phyloP scores from a whole-genome alignment of 92 coral and sea anemone genomes.

The Blastomussa wellsi region DNA sequence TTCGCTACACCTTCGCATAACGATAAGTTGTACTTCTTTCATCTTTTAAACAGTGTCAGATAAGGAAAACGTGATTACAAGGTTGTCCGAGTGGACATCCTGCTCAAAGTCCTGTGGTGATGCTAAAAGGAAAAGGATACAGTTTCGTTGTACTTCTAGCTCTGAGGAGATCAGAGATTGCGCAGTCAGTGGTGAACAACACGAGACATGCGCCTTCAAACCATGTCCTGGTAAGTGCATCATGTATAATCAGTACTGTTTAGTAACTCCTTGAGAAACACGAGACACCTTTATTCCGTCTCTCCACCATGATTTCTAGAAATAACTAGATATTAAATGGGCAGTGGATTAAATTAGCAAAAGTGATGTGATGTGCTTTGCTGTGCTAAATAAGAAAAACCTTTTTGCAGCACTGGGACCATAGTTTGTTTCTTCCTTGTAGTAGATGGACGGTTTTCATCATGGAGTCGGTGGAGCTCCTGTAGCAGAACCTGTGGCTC shows the following conservation, averaged over 20 bases:
- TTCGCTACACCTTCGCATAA: not conserved
- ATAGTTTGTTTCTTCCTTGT: not conserved
- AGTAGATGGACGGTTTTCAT: constrained; percentile 66
- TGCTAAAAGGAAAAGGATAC: constrained; percentile 17
- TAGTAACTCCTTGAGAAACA: no score
- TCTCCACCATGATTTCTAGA: no score
- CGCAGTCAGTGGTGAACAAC: constrained; percentile 30
- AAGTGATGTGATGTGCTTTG: not conserved
- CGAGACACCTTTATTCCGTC: not conserved
- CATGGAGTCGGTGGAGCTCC: constrained; percentile 64
- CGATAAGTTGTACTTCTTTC: not conserved
- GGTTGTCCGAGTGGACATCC: constrained; percentile 87
- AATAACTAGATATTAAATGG: no score
- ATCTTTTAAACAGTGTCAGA: constrained; percentile 16
- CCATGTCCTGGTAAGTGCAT: constrained; percentile 58
- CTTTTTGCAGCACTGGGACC: not conserved
- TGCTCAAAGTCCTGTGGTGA: constrained; percentile 82
- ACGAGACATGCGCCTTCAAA: constrained; percentile 39
- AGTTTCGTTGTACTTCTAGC: constrained; percentile 9
- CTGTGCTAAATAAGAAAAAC: not conserved
- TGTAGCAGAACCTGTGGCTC: constrained; percentile 65
- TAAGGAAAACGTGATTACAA: constrained; percentile 26
- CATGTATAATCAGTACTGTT: no score
- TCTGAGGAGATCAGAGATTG: constrained; percentile 13
- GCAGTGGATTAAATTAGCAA: no score